Conservation (phyloP, 2,113 vertebrate species). For the Eurypyga helias region DNA sequence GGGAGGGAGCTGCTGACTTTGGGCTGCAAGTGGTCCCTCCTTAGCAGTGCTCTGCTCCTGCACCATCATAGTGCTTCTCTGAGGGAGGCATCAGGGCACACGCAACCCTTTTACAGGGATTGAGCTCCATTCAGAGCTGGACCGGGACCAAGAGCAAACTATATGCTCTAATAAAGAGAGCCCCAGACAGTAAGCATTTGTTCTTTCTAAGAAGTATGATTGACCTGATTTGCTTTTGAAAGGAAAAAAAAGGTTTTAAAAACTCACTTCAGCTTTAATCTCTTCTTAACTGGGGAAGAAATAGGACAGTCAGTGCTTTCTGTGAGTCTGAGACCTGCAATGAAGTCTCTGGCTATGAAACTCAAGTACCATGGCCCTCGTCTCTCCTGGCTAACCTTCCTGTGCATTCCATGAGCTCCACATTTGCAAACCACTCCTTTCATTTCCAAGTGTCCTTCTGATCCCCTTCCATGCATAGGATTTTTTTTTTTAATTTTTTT, state of each 20-base stretch:
- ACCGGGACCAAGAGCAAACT: neutral
- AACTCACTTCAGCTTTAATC: neutral
- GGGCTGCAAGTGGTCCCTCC: neutral
- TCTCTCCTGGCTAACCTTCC: neutral
- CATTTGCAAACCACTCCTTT: neutral
- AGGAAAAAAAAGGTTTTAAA: neutral
- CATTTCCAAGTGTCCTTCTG: neutral
- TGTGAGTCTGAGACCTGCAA: neutral
- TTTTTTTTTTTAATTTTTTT: neutral
- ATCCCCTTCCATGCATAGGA: neutral
- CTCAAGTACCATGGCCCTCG: neutral
- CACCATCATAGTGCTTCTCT: neutral
- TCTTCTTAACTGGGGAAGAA: neutral
- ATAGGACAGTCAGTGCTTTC: neutral
- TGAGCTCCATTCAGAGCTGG: neutral
- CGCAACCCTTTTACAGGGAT: neutral
- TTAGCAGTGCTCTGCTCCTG: neutral
- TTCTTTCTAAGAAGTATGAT: neutral
- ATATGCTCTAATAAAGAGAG: neutral
- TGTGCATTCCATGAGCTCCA: neutral
- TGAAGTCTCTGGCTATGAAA: neutral
- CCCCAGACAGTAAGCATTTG: neutral
- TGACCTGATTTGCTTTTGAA: neutral
- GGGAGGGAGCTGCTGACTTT: neutral
- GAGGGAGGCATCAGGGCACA: neutral